A percentile compares a stretch with the other conserved stretches of the same genome.
These are phyloP conservation scores for Amniataba percoides DNA, from an alignment of 2,797 vertebrate genomes.

Conservation along the genomic window DNA sequence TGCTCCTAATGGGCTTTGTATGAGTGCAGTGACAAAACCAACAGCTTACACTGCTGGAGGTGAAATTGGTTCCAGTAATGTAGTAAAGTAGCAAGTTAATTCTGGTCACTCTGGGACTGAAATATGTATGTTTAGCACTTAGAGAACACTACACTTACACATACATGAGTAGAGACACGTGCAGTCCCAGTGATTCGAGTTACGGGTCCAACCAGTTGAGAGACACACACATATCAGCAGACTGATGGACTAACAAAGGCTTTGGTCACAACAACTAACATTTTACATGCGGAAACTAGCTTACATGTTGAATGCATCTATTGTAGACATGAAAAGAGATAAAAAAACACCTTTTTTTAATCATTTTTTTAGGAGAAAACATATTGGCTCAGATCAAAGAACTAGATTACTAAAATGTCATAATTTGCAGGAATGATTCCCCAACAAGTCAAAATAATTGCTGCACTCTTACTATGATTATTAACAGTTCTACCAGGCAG, in stretches of 20 bases:
- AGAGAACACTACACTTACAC: neutral
- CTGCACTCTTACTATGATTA: neutral
- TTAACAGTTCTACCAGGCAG: neutral
- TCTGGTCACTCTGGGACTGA: neutral
- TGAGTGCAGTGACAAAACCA: constrained; percentile 34
- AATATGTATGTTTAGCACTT: neutral
- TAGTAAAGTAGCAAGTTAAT: neutral
- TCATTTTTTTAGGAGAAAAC: neutral
- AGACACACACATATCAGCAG: neutral
- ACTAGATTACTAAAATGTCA: neutral
- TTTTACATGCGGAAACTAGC: neutral
- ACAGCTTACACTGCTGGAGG: constrained; percentile 22
- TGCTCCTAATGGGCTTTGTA: constrained; percentile 41
- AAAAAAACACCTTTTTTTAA: no score
- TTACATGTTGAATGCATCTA: neutral
- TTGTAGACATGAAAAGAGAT: neutral
- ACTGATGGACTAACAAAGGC: neutral
- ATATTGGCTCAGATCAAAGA: no score
- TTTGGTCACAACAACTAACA: neutral
- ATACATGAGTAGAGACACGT: neutral
- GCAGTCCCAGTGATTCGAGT: neutral
- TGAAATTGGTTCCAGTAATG: constrained; percentile 34
- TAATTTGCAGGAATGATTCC: neutral
- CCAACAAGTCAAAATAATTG: neutral
- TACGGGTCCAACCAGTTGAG: neutral